Base-by-base conservation (phyloP, 2,113 vertebrate species). In the Nothobranchius furzeri region DNA sequence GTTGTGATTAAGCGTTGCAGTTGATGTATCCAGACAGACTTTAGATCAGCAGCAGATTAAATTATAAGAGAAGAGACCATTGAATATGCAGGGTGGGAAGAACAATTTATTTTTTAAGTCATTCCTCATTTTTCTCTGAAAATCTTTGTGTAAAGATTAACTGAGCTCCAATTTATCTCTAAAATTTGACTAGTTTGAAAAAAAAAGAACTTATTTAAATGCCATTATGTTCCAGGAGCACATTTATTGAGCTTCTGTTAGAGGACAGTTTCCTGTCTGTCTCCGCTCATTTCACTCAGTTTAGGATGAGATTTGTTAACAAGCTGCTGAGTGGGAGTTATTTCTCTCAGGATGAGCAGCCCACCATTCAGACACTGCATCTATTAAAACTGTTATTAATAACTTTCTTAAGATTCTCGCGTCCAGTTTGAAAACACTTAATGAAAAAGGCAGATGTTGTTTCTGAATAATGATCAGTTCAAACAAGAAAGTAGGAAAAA, bases 181-280 rank as follows among this genome's bases (percentile, higher is more conserved):
- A 43, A 68, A 81, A 79, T 84, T 85, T 85, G 77, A 54, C 68
- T 75, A 88, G 81, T 91, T 20, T 20, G 20, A 20, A 20, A 20
- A 20, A 20, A 20, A 20, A 20, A 20, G 20, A 20, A 20, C 20
- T 20, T 49, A 87, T 89, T 90, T 81, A 87, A 89, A 90, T 76
- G 78, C 64, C 84, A 88, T 79, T 83, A 85, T 92, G 82, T 90
- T 87, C 83, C 20, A 20, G 20, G 20, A 81, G 75, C 81, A 66
- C 64, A 64, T 53, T 85, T 79, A 91, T 90, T 90, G 81, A 88
- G 83, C 68, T 74, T 79, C 76, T 83, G 20, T 20, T 20, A 85
- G 64, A 64, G 17, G 60, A 73, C 17, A 45, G 53, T 42, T 9
- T 68, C 2, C 12, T 43, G 10, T 64, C 40, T 43, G 10, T 64